phyloP scores from a whole-genome alignment of 2,113 vertebrate genomes.

The Carollia perspicillata region DNA sequence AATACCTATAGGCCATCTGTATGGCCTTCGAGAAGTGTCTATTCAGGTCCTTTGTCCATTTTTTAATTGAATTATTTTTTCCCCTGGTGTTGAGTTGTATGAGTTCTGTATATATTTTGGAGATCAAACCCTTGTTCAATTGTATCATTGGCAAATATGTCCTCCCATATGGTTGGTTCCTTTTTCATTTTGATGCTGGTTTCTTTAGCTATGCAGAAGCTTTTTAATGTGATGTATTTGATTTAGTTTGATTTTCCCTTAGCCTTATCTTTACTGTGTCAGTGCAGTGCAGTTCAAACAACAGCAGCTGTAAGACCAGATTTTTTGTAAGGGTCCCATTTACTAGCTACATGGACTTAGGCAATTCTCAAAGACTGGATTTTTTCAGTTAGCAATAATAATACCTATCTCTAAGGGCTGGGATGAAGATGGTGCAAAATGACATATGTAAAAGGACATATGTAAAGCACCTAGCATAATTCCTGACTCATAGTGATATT shows the following conservation, averaged over 20 bases:
- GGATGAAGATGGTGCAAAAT: background rate
- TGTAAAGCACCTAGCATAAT: background rate
- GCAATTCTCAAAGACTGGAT: background rate
- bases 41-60: too few relatives aligned
- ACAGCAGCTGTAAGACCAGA: background rate
- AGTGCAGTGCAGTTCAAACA: background rate
- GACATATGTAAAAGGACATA: background rate
- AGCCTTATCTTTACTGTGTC: background rate
- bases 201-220: too few relatives aligned
- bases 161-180: too few relatives aligned
- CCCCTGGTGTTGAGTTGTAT: too few relatives aligned
- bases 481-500: background rate
- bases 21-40: too few relatives aligned
- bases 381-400: background rate
- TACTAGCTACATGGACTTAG: background rate
- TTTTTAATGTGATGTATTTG: too few relatives aligned
- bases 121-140: too few relatives aligned
- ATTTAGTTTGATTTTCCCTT: background rate
- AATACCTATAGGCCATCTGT: too few relatives aligned
- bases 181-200: too few relatives aligned
- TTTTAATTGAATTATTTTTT: too few relatives aligned
- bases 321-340: background rate
- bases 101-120: too few relatives aligned
- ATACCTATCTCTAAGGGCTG: background rate
- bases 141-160: too few relatives aligned